Base-by-base conservation (phyloP, 2,797 vertebrate species). In the Sphenodon punctatus region DNA sequence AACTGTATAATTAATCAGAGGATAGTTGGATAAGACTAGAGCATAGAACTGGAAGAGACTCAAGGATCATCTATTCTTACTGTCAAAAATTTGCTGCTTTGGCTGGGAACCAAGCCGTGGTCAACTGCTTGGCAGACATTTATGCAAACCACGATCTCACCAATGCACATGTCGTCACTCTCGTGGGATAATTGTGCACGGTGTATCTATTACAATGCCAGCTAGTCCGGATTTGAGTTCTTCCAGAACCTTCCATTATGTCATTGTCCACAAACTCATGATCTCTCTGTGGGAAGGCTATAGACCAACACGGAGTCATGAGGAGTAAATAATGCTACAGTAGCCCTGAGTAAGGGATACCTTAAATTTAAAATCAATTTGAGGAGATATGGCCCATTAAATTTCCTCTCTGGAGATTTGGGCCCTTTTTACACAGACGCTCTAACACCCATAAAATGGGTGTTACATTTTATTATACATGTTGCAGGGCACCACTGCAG, bases 401-500 rank as follows among this genome's bases (percentile, higher is more conserved):
- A 11, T 5, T 8, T 4, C 25, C 16, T 0, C 4, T 3, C 14
- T 9, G 9, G 2, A 7, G 6, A 41, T 3, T n/a, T n/a, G n/a
- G n/a, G n/a, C n/a, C n/a, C n/a, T n/a, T n/a, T n/a, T n/a, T n/a
- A n/a, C n/a, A n/a, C n/a, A n/a, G n/a, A n/a, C n/a, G n/a, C n/a
- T n/a, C n/a, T n/a, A n/a, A n/a, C n/a, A n/a, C n/a, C n/a, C n/a
- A n/a, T n/a, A n/a, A n/a, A n/a, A n/a, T n/a, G n/a, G n/a, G n/a
- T n/a, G n/a, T n/a, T n/a, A n/a, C n/a, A n/a, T n/a, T n/a, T n/a
- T n/a, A n/a, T n/a, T n/a, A n/a, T n/a, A n/a, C n/a, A n/a, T n/a
- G n/a, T n/a, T n/a, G n/a, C n/a, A n/a, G n/a, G n/a, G n/a, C n/a
- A n/a, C n/a, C n/a, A n/a, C n/a, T n/a, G n/a, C n/a, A n/a, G n/a